phyloP scores from a whole-genome alignment of 2,888 invertebrate genomes.

The Sylvicola cinctus region DNA sequence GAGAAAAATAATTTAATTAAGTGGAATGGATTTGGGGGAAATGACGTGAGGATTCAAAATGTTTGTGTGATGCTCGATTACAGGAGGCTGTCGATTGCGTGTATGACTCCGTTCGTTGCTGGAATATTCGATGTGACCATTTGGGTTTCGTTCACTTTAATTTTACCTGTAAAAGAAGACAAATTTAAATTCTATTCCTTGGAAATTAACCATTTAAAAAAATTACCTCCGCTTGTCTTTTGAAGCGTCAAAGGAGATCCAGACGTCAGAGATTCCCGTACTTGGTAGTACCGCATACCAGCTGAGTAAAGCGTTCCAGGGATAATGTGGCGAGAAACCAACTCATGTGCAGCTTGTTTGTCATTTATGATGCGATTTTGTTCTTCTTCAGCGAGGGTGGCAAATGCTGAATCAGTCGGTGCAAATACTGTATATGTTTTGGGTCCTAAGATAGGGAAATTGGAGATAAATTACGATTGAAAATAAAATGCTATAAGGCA shows the following conservation, averaged over 20 bases:
- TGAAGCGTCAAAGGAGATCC: constrained; percentile 58
- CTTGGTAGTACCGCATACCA: constrained; percentile 74
- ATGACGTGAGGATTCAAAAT: not conserved
- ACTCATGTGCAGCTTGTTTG: constrained; percentile 42
- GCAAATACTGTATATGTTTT: constrained; percentile 74
- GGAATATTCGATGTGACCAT: constrained; percentile 71
- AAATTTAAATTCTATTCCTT: constrained; percentile 4
- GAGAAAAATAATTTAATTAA: too few species aligned
- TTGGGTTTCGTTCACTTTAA: constrained; percentile 64
- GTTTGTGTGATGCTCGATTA: constrained; percentile 17
- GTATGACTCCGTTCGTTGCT: constrained; percentile 72
- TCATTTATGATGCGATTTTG: constrained; percentile 38
- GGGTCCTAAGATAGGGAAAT: constrained; percentile 32
- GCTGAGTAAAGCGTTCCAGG: constrained; percentile 65
- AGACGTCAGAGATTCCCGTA: constrained; percentile 54
- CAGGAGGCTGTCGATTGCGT: constrained; percentile 52
- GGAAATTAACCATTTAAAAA: not conserved
- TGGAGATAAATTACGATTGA: not conserved
- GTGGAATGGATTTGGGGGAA: not conserved
- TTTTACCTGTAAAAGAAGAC: constrained; percentile 39
- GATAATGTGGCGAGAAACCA: constrained; percentile 55
- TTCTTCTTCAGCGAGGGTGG: constrained; percentile 38
- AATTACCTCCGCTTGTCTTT: constrained; percentile 40
- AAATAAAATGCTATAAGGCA: not conserved
- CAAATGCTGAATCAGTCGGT: constrained; percentile 63